Evolutionary conservation across 2,113 vertebrate genomes (phyloP).

Genomic region (Phalacrocorax carbo): DNA sequence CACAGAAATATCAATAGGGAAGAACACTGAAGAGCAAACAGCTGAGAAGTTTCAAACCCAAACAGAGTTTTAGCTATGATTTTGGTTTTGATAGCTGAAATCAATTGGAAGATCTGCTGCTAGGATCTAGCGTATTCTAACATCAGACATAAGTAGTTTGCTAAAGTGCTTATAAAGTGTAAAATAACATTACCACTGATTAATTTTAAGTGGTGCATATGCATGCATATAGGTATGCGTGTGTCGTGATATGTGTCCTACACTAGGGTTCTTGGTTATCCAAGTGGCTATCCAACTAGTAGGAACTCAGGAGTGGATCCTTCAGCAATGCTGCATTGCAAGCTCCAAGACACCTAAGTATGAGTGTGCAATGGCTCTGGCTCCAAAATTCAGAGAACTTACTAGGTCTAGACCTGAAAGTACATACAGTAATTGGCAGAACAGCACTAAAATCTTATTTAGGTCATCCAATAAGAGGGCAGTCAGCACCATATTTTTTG

Average conservation of each 20-base stretch:
- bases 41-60: neutral
- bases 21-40: neutral
- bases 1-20: neutral
- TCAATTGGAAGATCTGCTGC: neutral
- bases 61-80: neutral
- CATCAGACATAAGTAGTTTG: neutral
- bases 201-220: neutral
- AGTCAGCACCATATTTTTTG: neutral
- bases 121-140: neutral
- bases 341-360: neutral
- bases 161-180: neutral
- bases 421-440: neutral
- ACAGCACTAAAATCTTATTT: neutral
- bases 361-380: neutral
- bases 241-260: neutral
- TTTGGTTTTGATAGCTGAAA: neutral
- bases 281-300: accelerated
- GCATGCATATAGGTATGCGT: no score
- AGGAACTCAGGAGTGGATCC: neutral
- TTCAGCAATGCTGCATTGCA: neutral
- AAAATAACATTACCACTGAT: neutral
- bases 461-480: neutral
- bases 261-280: neutral
- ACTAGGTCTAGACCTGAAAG: neutral
- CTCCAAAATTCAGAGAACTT: neutral